These are phyloP conservation scores for Halisarca cf. caerulea DNA, from an alignment of 37 sponge, comb jelly and placozoan species.

Conservation along the genomic window DNA sequence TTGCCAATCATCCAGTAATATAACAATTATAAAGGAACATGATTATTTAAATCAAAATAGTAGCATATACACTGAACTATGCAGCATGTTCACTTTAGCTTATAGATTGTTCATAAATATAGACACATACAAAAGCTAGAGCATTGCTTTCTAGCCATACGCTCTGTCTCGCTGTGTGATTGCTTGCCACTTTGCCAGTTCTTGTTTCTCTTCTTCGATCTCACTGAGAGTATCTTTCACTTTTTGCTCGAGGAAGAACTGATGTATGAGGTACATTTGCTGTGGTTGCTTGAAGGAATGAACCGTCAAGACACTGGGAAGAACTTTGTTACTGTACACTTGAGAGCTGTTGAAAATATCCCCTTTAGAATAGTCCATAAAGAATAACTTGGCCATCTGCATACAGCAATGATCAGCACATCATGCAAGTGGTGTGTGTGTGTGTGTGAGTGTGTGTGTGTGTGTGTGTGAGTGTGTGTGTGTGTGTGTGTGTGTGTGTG, in stretches of 20 bases:
- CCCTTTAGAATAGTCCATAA: slow-evolving; percentile 17
- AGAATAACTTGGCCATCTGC: slow-evolving; percentile 30
- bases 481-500: too few relatives aligned
- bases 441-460: too few relatives aligned
- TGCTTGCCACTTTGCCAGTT: slow-evolving; percentile 27
- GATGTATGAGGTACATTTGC: slow-evolving; percentile 59
- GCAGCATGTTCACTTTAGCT: too few relatives aligned
- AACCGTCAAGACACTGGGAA: slow-evolving; percentile 27
- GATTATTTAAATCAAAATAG: too few relatives aligned
- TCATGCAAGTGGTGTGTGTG: too few relatives aligned
- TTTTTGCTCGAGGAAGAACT: slow-evolving; percentile 55
- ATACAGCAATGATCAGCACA: not conserved
- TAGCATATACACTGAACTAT: too few relatives aligned
- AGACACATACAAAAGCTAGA: too few relatives aligned
- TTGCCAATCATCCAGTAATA: too few relatives aligned
- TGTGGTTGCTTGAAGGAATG: slow-evolving; percentile 38
- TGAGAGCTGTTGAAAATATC: not conserved
- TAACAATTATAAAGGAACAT: too few relatives aligned
- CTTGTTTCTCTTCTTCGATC: slow-evolving; percentile 14
- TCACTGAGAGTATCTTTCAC: slow-evolving; percentile 11
- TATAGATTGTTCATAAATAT: too few relatives aligned
- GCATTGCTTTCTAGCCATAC: slow-evolving; percentile 34
- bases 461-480: too few relatives aligned
- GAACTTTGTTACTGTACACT: slow-evolving; percentile 33
- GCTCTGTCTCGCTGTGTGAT: slow-evolving; percentile 37